Evolutionary conservation across 1,140 invertebrate species (phyloP), one percentile per base, ranked within the genome.

Genomic region (Magallana ariakensis): DNA sequence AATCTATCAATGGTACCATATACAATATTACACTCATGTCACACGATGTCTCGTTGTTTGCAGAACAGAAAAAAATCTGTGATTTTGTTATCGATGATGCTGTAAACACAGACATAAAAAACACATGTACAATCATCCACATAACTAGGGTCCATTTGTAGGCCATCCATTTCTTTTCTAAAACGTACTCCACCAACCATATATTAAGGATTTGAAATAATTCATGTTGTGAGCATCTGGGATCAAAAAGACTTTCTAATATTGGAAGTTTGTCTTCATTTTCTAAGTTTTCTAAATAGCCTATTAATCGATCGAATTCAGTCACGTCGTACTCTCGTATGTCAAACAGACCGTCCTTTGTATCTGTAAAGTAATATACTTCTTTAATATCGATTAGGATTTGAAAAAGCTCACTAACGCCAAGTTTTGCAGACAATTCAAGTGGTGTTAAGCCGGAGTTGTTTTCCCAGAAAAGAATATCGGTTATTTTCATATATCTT

Each of bases 391-490:
- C 80, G 19, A 92, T 85, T 7, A 92, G 87, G 16, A 75, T 83
- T 5, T 85, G 53, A 81, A 92, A 92, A 5, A 92, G 46, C 53
- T 88, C 85, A 70, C 85, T 87, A 15, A 87, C 70, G n/a, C 90
- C 92, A 0, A 87, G 82, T 56, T 83, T 58, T 6, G 90, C 91
- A 1, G 92, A 88, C 11, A 92, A 85, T 81, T 89, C 88, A 26
- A 92, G 55, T 7, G 89, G 89, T 16, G 89, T 91, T 46, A 89
- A 62, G 9, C 81, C 46, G 2, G 89, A 84, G 2, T 85, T 81
- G 86, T 92, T 92, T 82, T 91, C 66, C 87, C 90, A 83, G 85
- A 91, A 86, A 89, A 90, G 90, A 19, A 92, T 62, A 8, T 55
- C 46, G 53, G 33, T 33, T 33, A 19, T n/a, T 19, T 70, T n/a